Evolutionary conservation across 2,113 vertebrate species (phyloP).

Genomic region (Callithrix jacchus): DNA sequence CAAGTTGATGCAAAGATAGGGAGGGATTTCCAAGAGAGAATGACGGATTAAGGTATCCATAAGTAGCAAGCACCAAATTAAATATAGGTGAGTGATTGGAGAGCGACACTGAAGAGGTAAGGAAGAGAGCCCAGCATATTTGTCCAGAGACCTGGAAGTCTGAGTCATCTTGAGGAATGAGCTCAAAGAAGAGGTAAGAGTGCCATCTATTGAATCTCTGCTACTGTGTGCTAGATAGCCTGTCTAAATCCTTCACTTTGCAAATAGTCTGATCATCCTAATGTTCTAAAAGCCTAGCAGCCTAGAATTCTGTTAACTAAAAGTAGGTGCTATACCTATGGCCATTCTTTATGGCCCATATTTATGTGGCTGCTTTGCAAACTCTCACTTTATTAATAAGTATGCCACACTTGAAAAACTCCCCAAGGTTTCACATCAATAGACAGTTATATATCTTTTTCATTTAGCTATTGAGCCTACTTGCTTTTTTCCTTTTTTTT

Average conservation of each 20-base stretch:
- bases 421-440: background rate
- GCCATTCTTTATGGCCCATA: background rate
- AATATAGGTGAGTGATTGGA: background rate
- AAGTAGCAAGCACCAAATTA: background rate
- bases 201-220: slow-evolving; percentile 54
- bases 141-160: background rate
- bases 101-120: background rate
- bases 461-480: background rate
- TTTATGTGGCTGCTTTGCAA: background rate
- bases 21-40: background rate
- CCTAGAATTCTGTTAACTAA: background rate
- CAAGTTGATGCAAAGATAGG: background rate
- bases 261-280: background rate
- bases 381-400: background rate
- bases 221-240: background rate
- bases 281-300: background rate
- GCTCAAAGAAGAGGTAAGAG: slow-evolving; percentile 48
- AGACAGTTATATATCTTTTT: background rate
- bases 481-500: background rate
- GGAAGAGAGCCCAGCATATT: background rate
- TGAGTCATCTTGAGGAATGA: background rate
- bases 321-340: background rate
- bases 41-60: background rate
- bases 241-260: background rate
- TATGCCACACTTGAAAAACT: background rate